Percentiles rank a stretch among this genome's conserved stretches.
Evolutionary conservation across 2,797 vertebrate species (phyloP).

Genomic region (Pipistrellus pygmaeus): DNA sequence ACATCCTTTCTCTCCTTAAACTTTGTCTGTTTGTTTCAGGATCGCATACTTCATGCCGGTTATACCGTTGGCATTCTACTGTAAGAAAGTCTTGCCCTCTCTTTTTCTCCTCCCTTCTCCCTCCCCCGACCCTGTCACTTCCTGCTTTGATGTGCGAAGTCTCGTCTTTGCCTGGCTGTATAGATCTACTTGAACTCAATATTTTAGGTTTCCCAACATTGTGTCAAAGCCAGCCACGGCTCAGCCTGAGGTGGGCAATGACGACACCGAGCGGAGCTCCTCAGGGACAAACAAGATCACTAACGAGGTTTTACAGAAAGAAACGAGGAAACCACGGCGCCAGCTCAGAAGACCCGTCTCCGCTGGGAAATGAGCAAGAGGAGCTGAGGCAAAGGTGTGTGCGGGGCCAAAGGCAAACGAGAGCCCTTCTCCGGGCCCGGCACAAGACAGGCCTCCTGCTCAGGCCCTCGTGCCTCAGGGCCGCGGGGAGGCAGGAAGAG

Average conservation of each 20-base stretch:
- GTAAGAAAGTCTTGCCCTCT: not conserved
- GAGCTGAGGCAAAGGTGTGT: too few relatives aligned
- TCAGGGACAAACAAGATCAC: not conserved
- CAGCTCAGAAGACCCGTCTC: too few relatives aligned
- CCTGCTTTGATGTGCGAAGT: not conserved
- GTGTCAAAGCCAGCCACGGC: not conserved
- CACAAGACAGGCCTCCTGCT: not conserved
- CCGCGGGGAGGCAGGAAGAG: not conserved
- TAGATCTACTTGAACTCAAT: not conserved
- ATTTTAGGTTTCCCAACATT: not conserved
- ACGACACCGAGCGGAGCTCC: not conserved
- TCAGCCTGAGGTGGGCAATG: not conserved
- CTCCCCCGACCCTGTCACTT: too few relatives aligned
- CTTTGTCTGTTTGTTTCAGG: not conserved
- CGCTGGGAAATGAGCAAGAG: too few relatives aligned
- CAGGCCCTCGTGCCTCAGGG: not conserved
- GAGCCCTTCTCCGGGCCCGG: too few relatives aligned
- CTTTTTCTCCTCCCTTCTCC: too few relatives aligned
- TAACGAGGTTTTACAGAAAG: not conserved
- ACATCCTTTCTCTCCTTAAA: not conserved
- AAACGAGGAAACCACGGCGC: not conserved
- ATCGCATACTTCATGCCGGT: not conserved
- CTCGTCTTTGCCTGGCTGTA: not conserved
- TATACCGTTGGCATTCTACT: not conserved
- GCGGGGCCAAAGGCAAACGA: too few relatives aligned